Evolutionary conservation across 2,113 vertebrate genomes (phyloP).

Genomic region (Cynoglossus semilaevis): DNA sequence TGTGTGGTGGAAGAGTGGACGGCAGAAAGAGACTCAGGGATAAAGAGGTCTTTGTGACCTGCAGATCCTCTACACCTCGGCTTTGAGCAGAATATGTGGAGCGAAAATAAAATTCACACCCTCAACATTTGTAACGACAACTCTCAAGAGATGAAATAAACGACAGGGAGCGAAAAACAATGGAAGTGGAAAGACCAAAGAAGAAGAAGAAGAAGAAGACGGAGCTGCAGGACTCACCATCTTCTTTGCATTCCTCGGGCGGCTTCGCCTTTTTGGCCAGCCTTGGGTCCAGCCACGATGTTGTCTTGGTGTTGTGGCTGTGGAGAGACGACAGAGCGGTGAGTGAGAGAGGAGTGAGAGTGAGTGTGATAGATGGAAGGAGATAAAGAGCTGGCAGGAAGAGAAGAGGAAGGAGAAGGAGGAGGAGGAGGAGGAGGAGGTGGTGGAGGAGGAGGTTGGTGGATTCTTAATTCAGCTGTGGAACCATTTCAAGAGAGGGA

Average conservation of each 20-base stretch:
- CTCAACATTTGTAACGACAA: not conserved
- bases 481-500: slow-evolving; percentile 47
- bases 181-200: slow-evolving; percentile 3
- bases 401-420: slow-evolving; percentile 28
- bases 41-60: slow-evolving; percentile 63
- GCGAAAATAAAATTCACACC: slow-evolving; percentile 26
- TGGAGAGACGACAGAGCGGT: slow-evolving; percentile 70
- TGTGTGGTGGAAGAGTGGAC: slow-evolving; percentile 42
- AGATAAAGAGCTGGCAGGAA: slow-evolving; percentile 55
- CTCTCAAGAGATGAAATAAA: not conserved
- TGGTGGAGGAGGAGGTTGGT: slow-evolving; percentile 53
- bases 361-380: slow-evolving; percentile 54
- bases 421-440: slow-evolving; percentile 44
- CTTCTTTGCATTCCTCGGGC: slow-evolving; percentile 98
- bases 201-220: slow-evolving; percentile 1
- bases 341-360: slow-evolving; percentile 72
- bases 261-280: slow-evolving; percentile 99
- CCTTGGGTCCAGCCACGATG: slow-evolving; percentile 99
- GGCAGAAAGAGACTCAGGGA: slow-evolving; percentile 53
- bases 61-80: slow-evolving; percentile 33
- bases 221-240: slow-evolving; percentile 81
- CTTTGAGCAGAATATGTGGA: slow-evolving; percentile 10
- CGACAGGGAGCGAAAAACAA: not conserved
- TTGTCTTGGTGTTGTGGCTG: slow-evolving; percentile 99
- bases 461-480: slow-evolving; percentile 62